phyloP scores from a whole-genome alignment of 64 coral and sea anemone genomes.

The Pocillopora damicornis region DNA sequence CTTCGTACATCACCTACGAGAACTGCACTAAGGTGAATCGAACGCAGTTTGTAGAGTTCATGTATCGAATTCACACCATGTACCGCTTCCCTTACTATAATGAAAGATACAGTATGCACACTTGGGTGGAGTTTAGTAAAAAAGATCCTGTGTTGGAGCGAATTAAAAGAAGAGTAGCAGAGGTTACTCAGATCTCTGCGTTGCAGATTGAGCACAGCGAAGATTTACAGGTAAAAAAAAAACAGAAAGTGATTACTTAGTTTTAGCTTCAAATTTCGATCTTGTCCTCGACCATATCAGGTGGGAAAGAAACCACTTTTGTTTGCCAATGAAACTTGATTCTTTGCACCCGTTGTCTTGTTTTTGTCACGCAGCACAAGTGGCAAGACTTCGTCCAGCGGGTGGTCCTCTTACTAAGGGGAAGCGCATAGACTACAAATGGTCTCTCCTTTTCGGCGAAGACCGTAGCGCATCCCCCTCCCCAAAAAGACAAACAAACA shows the following conservation, averaged over 20 bases:
- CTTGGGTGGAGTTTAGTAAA: conserved; percentile 27
- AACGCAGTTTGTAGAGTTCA: conserved; percentile 22
- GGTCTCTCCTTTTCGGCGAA: no score
- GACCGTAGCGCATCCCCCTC: no score
- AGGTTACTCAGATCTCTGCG: conserved; percentile 23
- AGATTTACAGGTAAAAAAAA: conserved; percentile 30
- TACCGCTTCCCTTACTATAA: conserved; percentile 3
- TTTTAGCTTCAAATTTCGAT: no score
- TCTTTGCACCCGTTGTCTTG: neutral
- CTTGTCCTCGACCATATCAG: neutral
- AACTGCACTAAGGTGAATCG: conserved; percentile 19
- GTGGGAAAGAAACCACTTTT: neutral
- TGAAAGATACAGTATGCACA: conserved; percentile 6
- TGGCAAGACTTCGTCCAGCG: no score
- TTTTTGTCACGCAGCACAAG: neutral
- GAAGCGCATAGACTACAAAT: no score
- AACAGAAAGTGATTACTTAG: no score
- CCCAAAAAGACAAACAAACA: no score
- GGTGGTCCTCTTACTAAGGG: no score
- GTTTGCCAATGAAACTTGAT: neutral
- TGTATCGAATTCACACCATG: conserved; percentile 19
- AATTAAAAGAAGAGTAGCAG: conserved; percentile 17
- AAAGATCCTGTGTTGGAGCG: conserved; percentile 10
- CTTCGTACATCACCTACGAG: neutral
- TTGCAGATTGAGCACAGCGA: conserved; percentile 36